Base-by-base conservation (phyloP, 2,113 vertebrate genomes). In the Telmatochromis sp. region DNA sequence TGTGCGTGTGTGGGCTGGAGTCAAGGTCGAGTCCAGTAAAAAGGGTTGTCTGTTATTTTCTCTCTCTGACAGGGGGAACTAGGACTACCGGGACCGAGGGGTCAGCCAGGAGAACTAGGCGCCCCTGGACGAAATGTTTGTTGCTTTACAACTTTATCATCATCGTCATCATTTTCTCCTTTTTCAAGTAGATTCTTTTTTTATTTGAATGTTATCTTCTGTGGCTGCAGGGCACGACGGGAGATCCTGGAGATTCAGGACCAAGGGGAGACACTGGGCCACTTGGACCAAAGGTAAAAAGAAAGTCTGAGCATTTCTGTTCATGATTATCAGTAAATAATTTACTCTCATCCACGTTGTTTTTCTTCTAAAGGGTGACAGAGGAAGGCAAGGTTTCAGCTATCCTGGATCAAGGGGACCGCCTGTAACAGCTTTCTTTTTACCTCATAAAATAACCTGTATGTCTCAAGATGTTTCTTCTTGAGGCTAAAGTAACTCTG, bases 321-420 rank as follows among this genome's bases (percentile, higher is more conserved):
- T 53, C 11, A 73, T 68, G 19, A 79, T 31, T 45, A 28, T 79
- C 12, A 73, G 5, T 9, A 70, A 47, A 19, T 68, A 15, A 82
- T 35, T 51, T 17, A 10, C 8, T 78, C 17, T 63, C 21, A 79
- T 4, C 51, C 26, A 54, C 7, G 1, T 8, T 33, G 2, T 55
- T 85, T 35, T 84, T 53, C 70, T 83, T 33, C 26, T 45, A 47
- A 81, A 98, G 98, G 98, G 98, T 85, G 98, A 99, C 94, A 89
- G 85, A 6, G 98, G 98, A 90, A 97, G 98, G 91, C 92, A 94
- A 84, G 98, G 98, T 85, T 98, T 99, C 94, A 97, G 95, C 95
- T 99, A 98, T 85, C 96, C 97, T 13, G 98, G 98, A 89, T 87
- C 97, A 8, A 97, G 97, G 95, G 98, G 98, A 92, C 14, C 65